Conservation (phyloP, 2,797 vertebrate genomes). For the Dipus sagitta region DNA sequence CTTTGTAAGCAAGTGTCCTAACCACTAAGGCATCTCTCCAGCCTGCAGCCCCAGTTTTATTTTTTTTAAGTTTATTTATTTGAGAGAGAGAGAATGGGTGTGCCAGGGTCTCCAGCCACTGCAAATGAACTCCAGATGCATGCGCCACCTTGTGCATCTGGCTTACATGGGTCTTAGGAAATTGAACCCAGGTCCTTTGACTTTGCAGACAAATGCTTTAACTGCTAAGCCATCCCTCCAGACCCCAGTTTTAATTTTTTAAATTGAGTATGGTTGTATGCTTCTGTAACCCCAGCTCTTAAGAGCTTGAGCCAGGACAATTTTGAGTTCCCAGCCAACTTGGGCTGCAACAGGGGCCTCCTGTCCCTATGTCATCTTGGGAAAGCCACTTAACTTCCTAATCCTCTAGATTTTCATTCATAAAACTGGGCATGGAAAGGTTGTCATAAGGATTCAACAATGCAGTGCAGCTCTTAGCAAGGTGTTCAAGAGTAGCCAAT, state of each 20-base stretch:
- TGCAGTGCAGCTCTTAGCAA: background rate
- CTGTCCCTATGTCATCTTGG: background rate
- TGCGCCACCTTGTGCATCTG: too few relatives aligned
- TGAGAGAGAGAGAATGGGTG: too few relatives aligned
- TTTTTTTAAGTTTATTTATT: too few relatives aligned
- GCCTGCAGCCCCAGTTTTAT: too few relatives aligned
- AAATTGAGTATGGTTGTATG: background rate
- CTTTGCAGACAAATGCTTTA: background rate
- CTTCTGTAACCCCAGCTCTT: background rate
- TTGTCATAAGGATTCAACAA: slow-evolving; percentile 22
- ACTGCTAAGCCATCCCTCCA: background rate
- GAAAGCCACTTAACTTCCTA: slow-evolving; percentile 53
- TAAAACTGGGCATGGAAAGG: slow-evolving; percentile 12
- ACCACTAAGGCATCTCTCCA: too few relatives aligned
- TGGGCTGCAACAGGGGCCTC: background rate
- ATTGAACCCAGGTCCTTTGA: too few relatives aligned
- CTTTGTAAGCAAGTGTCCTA: too few relatives aligned
- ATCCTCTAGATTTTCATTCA: slow-evolving; percentile 52
- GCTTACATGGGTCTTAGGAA: too few relatives aligned
- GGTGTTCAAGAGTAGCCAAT: background rate
- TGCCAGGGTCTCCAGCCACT: too few relatives aligned
- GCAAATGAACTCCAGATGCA: too few relatives aligned
- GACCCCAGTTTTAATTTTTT: background rate
- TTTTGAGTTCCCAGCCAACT: background rate
- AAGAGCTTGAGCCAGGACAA: background rate